phyloP scores from a whole-genome alignment of 2,888 invertebrate genomes.

The Aromia moschata region DNA sequence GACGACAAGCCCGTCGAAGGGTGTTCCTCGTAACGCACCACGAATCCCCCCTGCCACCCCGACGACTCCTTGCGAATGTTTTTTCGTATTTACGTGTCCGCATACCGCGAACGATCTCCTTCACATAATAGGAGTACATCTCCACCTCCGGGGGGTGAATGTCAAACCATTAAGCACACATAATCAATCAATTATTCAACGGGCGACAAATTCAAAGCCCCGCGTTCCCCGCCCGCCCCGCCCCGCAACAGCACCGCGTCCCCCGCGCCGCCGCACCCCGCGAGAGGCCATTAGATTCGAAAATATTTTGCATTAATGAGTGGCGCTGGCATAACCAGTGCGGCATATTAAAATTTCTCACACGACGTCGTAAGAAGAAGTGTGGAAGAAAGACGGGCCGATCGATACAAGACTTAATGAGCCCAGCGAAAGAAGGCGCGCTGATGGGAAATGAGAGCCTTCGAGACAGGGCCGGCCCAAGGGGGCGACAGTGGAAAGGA shows the following conservation, averaged over 20 bases:
- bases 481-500: slow-evolving; percentile 30
- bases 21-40: background rate
- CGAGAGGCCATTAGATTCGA: slow-evolving; percentile 37
- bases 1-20: background rate
- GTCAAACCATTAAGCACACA: slow-evolving; percentile 30
- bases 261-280: slow-evolving; percentile 33
- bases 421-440: slow-evolving; percentile 61
- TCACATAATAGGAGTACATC: slow-evolving; percentile 21
- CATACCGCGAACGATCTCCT: slow-evolving; percentile 8
- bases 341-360: slow-evolving; percentile 62
- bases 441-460: slow-evolving; percentile 56
- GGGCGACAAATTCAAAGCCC: slow-evolving; percentile 27
- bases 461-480: slow-evolving; percentile 25
- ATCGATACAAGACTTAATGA: slow-evolving; percentile 61
- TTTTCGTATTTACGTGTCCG: slow-evolving; percentile 18
- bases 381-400: slow-evolving; percentile 59
- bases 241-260: background rate
- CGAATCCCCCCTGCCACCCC: background rate
- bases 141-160: slow-evolving; percentile 13
- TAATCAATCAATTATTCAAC: slow-evolving; percentile 35
- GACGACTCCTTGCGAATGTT: slow-evolving; percentile 1
- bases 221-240: slow-evolving; percentile 2
- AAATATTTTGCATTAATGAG: slow-evolving; percentile 59
- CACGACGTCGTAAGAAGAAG: slow-evolving; percentile 59
- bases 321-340: slow-evolving; percentile 51